A percentile compares a stretch with the other conserved stretches of the same genome.
These are phyloP conservation scores for Cyphomyrmex costatus DNA, from an alignment of 1,140 invertebrate genomes.

Conservation along the genomic window DNA sequence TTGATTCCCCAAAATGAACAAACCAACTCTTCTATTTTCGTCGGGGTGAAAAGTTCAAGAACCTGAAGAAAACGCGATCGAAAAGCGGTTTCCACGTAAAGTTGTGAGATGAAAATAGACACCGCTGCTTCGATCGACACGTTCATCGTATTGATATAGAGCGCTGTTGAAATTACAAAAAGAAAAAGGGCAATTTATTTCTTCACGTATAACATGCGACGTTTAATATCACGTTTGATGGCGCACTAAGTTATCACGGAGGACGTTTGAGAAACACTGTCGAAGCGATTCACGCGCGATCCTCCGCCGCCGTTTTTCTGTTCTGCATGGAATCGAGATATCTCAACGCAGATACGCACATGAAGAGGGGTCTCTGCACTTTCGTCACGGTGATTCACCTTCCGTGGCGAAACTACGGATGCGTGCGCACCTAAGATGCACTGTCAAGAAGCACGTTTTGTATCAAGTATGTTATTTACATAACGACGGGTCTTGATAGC, in stretches of 20 bases:
- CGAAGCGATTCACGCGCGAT: constrained; percentile 47
- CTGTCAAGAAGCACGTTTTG: constrained; percentile 22
- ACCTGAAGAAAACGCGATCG: constrained; percentile 37
- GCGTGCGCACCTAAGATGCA: constrained; percentile 20
- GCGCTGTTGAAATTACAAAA: constrained; percentile 31
- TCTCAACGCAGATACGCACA: constrained; percentile 35
- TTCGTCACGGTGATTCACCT: constrained; percentile 36
- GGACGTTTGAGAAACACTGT: constrained; percentile 46
- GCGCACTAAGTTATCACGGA: not conserved
- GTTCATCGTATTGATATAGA: constrained; percentile 1
- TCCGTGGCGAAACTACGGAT: constrained; percentile 18
- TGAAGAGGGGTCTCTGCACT: constrained; percentile 43
- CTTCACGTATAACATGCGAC: not conserved
- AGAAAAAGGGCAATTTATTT: constrained; percentile 5
- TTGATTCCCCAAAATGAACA: constrained; percentile 61
- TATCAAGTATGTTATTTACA: constrained; percentile 53
- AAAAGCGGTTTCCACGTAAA: constrained; percentile 21
- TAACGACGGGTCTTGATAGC: constrained; percentile 43
- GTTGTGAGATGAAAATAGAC: constrained; percentile 42
- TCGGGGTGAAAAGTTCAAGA: constrained; percentile 71
- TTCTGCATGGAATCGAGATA: constrained; percentile 47
- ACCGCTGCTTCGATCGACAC: constrained; percentile 13
- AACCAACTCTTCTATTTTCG: constrained; percentile 62
- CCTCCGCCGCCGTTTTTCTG: constrained; percentile 35
- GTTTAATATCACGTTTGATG: constrained; percentile 27